phyloP scores from a whole-genome alignment of 2,113 vertebrate species.

The Ibidorhyncha struthersii region DNA sequence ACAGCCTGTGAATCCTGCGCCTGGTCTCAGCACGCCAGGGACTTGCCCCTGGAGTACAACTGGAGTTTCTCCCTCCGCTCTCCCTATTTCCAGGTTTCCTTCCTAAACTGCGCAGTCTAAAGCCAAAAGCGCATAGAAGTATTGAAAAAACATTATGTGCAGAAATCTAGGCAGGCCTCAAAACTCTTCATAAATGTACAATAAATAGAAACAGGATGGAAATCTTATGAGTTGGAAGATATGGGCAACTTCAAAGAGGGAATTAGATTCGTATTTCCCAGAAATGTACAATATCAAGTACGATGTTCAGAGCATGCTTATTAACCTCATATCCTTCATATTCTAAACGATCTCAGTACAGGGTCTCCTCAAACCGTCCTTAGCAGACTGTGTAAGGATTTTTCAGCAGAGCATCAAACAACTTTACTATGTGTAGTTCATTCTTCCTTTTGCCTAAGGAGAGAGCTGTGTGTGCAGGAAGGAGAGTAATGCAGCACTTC shows the following conservation, averaged over 20 bases:
- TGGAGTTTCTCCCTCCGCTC: background rate
- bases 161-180: background rate
- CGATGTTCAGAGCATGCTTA: background rate
- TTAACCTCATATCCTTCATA: background rate
- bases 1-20: background rate
- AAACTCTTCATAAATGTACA: background rate
- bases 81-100: background rate
- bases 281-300: background rate
- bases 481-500: background rate
- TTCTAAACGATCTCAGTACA: background rate
- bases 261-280: background rate
- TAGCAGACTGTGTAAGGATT: background rate
- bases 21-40: background rate
- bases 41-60: background rate
- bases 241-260: background rate
- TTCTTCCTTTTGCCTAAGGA: background rate
- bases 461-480: background rate
- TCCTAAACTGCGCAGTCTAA: background rate
- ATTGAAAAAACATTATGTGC: background rate
- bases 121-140: background rate
- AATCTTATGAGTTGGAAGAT: background rate
- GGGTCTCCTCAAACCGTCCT: background rate
- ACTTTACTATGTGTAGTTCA: background rate
- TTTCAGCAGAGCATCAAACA: background rate
- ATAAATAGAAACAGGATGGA: background rate